Base-by-base conservation (phyloP, 2,888 invertebrate species). In the Temnothorax rugatulus region DNA sequence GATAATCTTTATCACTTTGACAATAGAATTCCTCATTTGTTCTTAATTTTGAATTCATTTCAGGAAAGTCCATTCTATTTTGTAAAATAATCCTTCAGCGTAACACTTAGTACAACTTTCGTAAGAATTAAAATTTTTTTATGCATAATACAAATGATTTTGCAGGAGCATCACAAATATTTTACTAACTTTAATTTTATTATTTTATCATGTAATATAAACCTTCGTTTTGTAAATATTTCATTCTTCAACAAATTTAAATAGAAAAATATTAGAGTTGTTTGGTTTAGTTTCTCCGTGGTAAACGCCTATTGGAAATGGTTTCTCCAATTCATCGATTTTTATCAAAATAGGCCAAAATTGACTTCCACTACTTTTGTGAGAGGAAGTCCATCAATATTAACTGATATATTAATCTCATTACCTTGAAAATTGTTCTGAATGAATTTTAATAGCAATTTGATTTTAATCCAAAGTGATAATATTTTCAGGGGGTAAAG, bases 51-150 rank as follows among this genome's bases (percentile, higher is more conserved):
- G 66, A 66, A 66, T 66, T 66, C 21, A 66, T 29, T 29, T 59
- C 59, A 2, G 59, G 59, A 59, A 59, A 59, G 11, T 52, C 52
- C 57, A 73, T 73, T 73, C 73, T 73, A 15, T 29, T 54, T 34
- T 54, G 34, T 18, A 13, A 73, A 73, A 47, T 54, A 7, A 21
- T n/a, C 79, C 79, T 68, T 79, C 44, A 34, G 34, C 50, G 2
- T 15, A 25, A 59, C 77, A 77, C 68, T 79, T 79, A 18, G 64
- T 52, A 25, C 68, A 79, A 13, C 77, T 50, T 38, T 54, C 4
- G 38, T 68, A 79, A 11, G 52, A 41, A 25, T 50, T 66, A 21
- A 66, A 66, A 68, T 59, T 52, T 68, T 79, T 79, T 66, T n/a
- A 68, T 52, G 52, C 64, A 47, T 21, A 75, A 44, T 13, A 66